Evolutionary conservation across 2,888 invertebrate species (phyloP), one percentile per base, ranked within the genome.

Genomic region (Drosophila paranaensis): DNA sequence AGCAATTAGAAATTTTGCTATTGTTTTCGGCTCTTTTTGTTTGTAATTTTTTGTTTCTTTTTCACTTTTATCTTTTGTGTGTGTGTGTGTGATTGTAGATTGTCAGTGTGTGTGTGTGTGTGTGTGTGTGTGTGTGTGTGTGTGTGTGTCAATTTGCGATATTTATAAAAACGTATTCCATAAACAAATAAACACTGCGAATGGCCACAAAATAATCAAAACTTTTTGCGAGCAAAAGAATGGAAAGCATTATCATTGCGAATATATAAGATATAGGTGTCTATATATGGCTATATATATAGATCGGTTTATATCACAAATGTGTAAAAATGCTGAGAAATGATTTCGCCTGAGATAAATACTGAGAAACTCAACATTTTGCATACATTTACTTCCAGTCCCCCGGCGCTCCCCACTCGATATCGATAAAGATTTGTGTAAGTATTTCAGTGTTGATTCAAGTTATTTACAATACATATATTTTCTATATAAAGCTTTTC

Each of bases 1-100:
- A 75, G 71, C 71, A 75, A 74, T 72, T 76, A 76, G 77, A 76
- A 64, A 65, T 65, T 77, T 77, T 35, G 60, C 77, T 42, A 73
- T 64, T 68, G 64, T 77, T 64, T 76, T 68, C 40, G 30, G 45
- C 40, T 61, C 33, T 60, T 65, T 58, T 71, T 53, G 20, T 64
- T 27, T 57, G 14, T 42, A 30, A 16, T 33, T 54, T 40, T 57
- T 11, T 53, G 20, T 48, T 70, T 43, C 50, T 10, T 53, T 48
- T 71, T 50, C 58, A 62, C 51, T 55, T 60, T 37, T 53, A 39
- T 62, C 35, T 37, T 14, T n/a, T 25, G 40, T 54, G 20, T 54
- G 27, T 55, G 11, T 37, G n/a, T 25, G 40, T 54, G 37, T 20
- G 37, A 35, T 33, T 50, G 50, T 33, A n/a, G 50, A 50, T 50